A percentile compares a stretch with the other conserved stretches of the same genome.
These are phyloP conservation scores for Dermatophagoides farinae DNA, from an alignment of 1,140 invertebrate species.

Conservation along the genomic window DNA sequence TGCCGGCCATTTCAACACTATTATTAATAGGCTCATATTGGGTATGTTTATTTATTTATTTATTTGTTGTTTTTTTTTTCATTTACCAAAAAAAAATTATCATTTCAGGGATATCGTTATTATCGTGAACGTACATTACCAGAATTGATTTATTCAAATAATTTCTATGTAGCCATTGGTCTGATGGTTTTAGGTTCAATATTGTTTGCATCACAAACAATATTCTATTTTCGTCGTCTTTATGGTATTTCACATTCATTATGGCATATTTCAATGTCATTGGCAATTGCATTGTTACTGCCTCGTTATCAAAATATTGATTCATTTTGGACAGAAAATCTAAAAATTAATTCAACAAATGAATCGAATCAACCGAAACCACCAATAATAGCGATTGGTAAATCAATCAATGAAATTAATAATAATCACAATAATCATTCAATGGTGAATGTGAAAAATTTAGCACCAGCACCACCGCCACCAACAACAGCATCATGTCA, in stretches of 20 bases:
- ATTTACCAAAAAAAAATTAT: neutral
- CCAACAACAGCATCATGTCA: no score
- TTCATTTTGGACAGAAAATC: no score
- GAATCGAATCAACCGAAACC: no score
- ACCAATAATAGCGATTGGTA: no score
- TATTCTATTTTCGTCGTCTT: slow-evolving; percentile 19
- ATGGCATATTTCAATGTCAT: slow-evolving; percentile 22
- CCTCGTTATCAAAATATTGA: neutral
- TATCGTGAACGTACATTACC: neutral
- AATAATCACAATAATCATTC: no score
- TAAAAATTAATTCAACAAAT: no score
- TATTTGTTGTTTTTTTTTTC: neutral
- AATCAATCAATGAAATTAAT: no score
- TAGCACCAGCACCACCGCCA: no score
- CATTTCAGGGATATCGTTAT: slow-evolving; percentile 6
- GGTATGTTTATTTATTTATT: slow-evolving; percentile 16
- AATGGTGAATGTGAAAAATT: no score
- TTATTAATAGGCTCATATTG: slow-evolving; percentile 23
- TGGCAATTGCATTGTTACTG: slow-evolving; percentile 11
- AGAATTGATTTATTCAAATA: slow-evolving; percentile 1
- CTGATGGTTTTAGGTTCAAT: slow-evolving; percentile 22
- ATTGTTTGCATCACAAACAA: slow-evolving; percentile 24
- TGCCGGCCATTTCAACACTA: slow-evolving; percentile 20
- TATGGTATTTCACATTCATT: slow-evolving; percentile 26
- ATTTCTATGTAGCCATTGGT: slow-evolving; percentile 23